A percentile compares a stretch with the other conserved stretches of the same genome.
Evolutionary conservation across 2,797 vertebrate genomes (phyloP).

Genomic region (Pogoniulus pusillus): DNA sequence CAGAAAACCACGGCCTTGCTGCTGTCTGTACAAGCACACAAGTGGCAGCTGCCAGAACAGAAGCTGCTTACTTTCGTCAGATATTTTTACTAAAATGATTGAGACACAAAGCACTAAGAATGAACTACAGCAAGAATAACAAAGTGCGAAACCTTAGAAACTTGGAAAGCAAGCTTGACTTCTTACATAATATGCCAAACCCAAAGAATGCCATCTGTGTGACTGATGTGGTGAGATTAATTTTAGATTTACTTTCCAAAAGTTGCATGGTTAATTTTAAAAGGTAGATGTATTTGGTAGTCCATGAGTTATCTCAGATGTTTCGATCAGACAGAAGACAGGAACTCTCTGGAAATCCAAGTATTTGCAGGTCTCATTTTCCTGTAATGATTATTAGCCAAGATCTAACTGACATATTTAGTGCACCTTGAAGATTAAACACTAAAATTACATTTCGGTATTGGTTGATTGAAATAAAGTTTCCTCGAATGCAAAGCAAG

Average conservation of each 20-base stretch:
- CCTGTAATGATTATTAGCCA: background rate
- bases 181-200: background rate
- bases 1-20: background rate
- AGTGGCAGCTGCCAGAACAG: background rate
- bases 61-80: background rate
- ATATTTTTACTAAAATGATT: background rate
- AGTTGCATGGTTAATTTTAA: background rate
- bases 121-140: background rate
- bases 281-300: background rate
- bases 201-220: background rate
- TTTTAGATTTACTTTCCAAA: background rate
- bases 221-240: rapidly evolving
- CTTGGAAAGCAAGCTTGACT: background rate
- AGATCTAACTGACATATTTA: background rate
- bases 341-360: background rate
- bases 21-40: background rate
- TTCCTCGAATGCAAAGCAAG: background rate
- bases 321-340: background rate
- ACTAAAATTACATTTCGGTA: background rate
- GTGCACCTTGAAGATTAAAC: background rate
- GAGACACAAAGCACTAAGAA: background rate
- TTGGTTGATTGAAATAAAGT: background rate
- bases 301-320: background rate
- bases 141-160: background rate
- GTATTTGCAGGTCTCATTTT: background rate